These are phyloP conservation scores for Lerema accius DNA, from an alignment of 1,140 invertebrate species.

Conservation along the genomic window DNA sequence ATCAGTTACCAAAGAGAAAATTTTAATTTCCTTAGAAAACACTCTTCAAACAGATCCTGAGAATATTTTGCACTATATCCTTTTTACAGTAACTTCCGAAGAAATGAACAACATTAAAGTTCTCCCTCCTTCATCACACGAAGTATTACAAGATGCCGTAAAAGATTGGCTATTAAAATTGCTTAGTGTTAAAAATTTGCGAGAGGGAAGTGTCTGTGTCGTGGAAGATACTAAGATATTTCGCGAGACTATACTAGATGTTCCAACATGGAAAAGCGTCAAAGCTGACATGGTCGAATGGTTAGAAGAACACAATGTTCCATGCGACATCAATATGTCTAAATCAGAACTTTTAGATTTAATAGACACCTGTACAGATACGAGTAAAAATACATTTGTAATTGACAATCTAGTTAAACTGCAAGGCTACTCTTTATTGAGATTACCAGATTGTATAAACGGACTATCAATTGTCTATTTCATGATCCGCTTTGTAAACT, in stretches of 20 bases:
- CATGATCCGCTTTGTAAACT: constrained; percentile 5
- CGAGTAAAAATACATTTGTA: constrained; percentile 35
- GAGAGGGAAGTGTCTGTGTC: constrained; percentile 41
- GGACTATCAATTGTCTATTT: constrained; percentile 32
- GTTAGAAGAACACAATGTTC: constrained; percentile 43
- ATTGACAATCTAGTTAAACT: constrained; percentile 39
- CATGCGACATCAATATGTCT: constrained; percentile 37
- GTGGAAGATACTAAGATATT: constrained; percentile 38
- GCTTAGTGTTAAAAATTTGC: constrained; percentile 20
- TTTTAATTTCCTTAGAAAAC: constrained; percentile 23
- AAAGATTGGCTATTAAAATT: constrained; percentile 31
- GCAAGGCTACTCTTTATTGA: constrained; percentile 36
- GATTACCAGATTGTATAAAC: constrained; percentile 42
- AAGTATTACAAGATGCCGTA: constrained; percentile 13
- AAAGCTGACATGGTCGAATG: constrained; percentile 48
- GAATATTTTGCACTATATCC: constrained; percentile 16
- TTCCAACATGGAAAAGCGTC: constrained; percentile 37
- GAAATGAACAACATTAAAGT: constrained; percentile 18
- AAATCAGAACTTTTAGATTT: constrained; percentile 44
- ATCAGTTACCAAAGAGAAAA: constrained; percentile 2
- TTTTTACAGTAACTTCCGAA: constrained; percentile 31
- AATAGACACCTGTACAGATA: constrained; percentile 40
- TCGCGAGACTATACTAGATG: constrained; percentile 12
- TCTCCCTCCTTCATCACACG: background rate
- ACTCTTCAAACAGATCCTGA: constrained; percentile 1